These are phyloP conservation scores for Lacerta bilineata DNA, from an alignment of 2,797 vertebrate genomes.

Conservation along the genomic window DNA sequence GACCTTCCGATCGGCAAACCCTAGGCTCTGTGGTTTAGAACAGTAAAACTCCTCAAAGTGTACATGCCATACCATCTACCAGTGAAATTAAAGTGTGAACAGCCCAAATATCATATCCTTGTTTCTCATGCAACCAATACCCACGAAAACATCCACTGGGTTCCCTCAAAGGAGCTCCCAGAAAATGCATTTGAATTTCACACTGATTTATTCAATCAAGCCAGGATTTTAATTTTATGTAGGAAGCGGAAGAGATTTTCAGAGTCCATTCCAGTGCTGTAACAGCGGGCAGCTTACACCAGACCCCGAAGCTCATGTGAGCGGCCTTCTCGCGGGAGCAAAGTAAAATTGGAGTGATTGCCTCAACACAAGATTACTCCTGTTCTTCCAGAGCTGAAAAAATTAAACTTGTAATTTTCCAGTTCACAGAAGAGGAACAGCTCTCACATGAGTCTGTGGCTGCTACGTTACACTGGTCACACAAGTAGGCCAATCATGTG, in stretches of 20 bases:
- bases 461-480: background rate
- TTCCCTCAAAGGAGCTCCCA: background rate
- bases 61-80: conserved; percentile 21
- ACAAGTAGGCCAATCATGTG: background rate
- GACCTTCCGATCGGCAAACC: no score
- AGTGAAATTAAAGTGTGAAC: background rate
- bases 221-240: background rate
- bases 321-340: background rate
- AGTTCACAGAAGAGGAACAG: background rate
- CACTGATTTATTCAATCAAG: background rate
- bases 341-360: background rate
- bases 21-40: no score
- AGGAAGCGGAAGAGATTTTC: background rate
- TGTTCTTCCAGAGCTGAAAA: background rate
- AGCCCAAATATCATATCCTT: background rate
- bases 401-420: background rate
- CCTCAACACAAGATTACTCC: background rate
- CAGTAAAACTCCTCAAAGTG: conserved; percentile 16
- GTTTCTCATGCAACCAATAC: conserved; percentile 25
- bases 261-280: background rate
- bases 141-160: conserved; percentile 12
- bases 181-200: background rate
- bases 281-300: background rate
- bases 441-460: background rate
- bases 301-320: background rate